These are phyloP conservation scores for Carabus problematicus DNA, from an alignment of 2,888 invertebrate genomes.

Conservation along the genomic window DNA sequence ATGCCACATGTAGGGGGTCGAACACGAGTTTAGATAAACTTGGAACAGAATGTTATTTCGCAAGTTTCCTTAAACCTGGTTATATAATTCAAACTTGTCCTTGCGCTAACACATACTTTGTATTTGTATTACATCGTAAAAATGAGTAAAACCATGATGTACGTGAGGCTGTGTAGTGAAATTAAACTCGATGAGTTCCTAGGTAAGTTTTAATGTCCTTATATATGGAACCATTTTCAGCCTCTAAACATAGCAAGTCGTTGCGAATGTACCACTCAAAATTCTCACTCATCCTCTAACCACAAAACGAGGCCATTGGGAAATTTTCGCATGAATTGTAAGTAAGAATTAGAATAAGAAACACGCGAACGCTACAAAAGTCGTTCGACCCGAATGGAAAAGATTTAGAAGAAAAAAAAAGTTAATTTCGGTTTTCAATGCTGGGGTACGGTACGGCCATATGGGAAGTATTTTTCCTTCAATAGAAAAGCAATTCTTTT, in stretches of 20 bases:
- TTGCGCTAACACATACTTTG: constrained; percentile 11
- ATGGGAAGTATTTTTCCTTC: no score
- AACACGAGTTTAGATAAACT: constrained; percentile 34
- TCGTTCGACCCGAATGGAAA: constrained; percentile 11
- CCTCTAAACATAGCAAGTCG: constrained; percentile 4
- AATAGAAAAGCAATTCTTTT: no score
- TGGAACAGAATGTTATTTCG: constrained; percentile 30
- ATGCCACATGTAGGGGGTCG: constrained; percentile 25
- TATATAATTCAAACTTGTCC: constrained; percentile 35
- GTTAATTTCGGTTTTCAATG: constrained; percentile 24
- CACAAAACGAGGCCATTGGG: constrained; percentile 26
- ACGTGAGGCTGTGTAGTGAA: constrained; percentile 4
- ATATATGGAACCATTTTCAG: constrained; percentile 23
- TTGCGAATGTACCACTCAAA: no score
- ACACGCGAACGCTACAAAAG: constrained; percentile 17
- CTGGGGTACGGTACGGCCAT: no score
- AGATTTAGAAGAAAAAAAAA: constrained; percentile 11
- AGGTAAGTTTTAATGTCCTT: constrained; percentile 27
- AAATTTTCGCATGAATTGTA: constrained; percentile 35
- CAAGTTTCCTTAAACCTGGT: constrained; percentile 29
- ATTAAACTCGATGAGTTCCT: constrained; percentile 11
- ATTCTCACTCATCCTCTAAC: background rate
- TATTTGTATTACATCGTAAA: constrained; percentile 25
- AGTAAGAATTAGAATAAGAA: constrained; percentile 32
- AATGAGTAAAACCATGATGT: constrained; percentile 14